phyloP scores from a whole-genome alignment of 2,888 invertebrate species.

The Erebia epiphron region DNA sequence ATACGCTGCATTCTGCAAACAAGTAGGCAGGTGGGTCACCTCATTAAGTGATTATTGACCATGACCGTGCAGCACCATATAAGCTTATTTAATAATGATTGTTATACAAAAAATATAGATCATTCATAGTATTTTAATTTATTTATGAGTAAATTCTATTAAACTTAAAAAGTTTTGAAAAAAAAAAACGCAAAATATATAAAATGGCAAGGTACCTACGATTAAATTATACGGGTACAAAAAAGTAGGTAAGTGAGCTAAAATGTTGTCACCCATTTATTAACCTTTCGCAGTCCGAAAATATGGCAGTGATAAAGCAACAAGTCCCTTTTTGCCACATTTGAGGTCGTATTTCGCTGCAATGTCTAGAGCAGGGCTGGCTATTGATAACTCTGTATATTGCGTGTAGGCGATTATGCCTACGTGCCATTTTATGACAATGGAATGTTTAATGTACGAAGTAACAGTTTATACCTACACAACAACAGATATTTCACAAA shows the following conservation, averaged over 20 bases:
- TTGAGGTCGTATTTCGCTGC: slow-evolving; percentile 61
- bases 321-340: slow-evolving; percentile 75
- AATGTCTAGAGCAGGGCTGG: slow-evolving; percentile 32
- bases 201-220: not conserved
- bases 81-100: not conserved
- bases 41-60: not conserved
- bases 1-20: too few species aligned
- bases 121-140: not conserved
- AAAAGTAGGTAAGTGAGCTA: slow-evolving; percentile 28
- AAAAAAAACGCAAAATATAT: not conserved
- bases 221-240: slow-evolving; percentile 5
- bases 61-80: not conserved
- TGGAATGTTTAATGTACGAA: not conserved
- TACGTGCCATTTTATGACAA: not conserved
- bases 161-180: not conserved
- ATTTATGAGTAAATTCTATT: not conserved
- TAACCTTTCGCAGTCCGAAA: slow-evolving; percentile 57
- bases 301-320: slow-evolving; percentile 75
- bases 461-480: too few species aligned
- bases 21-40: not conserved
- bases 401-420: not conserved
- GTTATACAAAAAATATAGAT: too few species aligned
- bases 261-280: slow-evolving; percentile 44
- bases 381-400: not conserved
- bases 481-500: too few species aligned